Percentiles rank a stretch among this genome's conserved stretches.
phyloP scores from a whole-genome alignment of 1,140 invertebrate species.

The Temnothorax curvispinosus region DNA sequence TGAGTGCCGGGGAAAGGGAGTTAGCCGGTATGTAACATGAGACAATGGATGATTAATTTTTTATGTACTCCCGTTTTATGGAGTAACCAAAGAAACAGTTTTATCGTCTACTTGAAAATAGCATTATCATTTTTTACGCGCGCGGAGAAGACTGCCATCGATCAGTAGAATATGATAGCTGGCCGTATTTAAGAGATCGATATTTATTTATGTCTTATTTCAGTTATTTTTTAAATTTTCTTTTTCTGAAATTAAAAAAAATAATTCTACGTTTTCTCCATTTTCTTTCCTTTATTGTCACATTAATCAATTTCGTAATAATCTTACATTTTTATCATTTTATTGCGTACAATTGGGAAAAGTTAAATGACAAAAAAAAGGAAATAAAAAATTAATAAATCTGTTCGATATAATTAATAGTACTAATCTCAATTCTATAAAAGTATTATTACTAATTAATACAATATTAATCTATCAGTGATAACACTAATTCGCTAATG shows the following conservation, averaged over 20 bases:
- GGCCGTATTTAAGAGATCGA: not conserved
- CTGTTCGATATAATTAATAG: not conserved
- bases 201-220: not conserved
- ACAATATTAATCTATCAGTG: not conserved
- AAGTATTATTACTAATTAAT: not conserved
- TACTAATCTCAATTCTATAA: not conserved
- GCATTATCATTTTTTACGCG: not conserved
- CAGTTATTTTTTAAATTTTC: not conserved
- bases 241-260: not conserved
- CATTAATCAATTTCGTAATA: not conserved
- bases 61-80: constrained; percentile 35
- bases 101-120: constrained; percentile 13
- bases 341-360: not conserved
- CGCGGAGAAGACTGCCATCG: not conserved
- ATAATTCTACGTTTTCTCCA: not conserved
- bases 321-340: not conserved
- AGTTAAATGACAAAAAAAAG: not conserved
- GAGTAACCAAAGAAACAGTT: constrained; percentile 32
- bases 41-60: constrained; percentile 57
- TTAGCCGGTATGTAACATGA: constrained; percentile 9
- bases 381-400: not conserved
- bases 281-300: not conserved
- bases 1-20: not conserved
- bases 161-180: not conserved
- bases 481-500: constrained; percentile 11